Percentiles rank a stretch among this genome's conserved stretches.
Evolutionary conservation across 2,888 invertebrate genomes (phyloP).

Genomic region (Beris chalybata): DNA sequence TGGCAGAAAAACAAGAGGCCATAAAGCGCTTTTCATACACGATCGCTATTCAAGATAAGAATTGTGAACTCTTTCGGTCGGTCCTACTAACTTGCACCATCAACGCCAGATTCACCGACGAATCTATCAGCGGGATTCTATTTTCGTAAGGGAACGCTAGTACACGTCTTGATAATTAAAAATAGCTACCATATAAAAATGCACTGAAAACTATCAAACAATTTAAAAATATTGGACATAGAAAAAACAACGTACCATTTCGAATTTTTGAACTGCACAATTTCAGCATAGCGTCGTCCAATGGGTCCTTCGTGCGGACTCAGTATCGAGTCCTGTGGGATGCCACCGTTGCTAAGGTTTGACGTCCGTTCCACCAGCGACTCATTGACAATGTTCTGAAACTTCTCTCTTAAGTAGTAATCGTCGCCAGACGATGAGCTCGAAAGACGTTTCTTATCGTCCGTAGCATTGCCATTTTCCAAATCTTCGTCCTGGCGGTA

Average conservation of each 20-base stretch:
- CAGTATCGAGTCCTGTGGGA: slow-evolving; percentile 49
- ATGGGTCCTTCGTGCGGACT: slow-evolving; percentile 57
- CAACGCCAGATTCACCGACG: too few relatives aligned
- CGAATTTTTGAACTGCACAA: slow-evolving; percentile 52
- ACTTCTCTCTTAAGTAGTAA: slow-evolving; percentile 53
- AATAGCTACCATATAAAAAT: not conserved
- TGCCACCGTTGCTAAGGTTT: slow-evolving; percentile 39
- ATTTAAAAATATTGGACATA: not conserved
- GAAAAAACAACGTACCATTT: slow-evolving; percentile 45
- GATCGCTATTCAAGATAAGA: too few relatives aligned
- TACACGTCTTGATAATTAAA: not conserved
- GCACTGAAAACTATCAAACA: slow-evolving; percentile 1
- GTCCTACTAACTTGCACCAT: too few relatives aligned
- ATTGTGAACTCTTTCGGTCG: too few relatives aligned
- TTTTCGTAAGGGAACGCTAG: too few relatives aligned
- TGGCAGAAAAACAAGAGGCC: slow-evolving; percentile 8
- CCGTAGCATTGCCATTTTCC: slow-evolving; percentile 51
- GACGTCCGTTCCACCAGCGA: slow-evolving; percentile 39
- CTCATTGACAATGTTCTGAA: slow-evolving; percentile 53
- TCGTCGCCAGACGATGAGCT: slow-evolving; percentile 51
- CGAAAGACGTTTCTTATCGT: slow-evolving; percentile 43
- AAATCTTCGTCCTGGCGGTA: slow-evolving; percentile 52
- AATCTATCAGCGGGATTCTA: too few relatives aligned
- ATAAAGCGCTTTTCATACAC: not conserved
- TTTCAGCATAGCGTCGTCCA: slow-evolving; percentile 56